A percentile compares a stretch with the other conserved stretches of the same genome.
phyloP scores from a whole-genome alignment of 2,113 vertebrate genomes.

The Trichomycterus rosablanca region DNA sequence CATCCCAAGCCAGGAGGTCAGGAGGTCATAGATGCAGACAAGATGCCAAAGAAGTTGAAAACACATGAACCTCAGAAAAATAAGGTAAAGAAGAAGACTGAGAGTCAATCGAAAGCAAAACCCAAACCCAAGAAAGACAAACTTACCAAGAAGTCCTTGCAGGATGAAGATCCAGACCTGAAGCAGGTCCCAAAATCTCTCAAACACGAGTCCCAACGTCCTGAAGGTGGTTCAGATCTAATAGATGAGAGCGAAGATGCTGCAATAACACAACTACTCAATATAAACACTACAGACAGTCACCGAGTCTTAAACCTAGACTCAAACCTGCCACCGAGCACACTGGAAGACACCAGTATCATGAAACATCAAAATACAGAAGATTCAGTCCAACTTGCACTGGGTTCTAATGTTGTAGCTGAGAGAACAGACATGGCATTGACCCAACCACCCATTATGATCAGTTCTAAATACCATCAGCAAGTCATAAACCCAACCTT shows the following conservation, averaged over 20 bases:
- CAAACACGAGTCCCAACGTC: not conserved
- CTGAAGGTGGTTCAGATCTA: conserved; percentile 7
- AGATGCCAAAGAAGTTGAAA: conserved; percentile 42
- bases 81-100: not conserved
- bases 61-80: conserved; percentile 9
- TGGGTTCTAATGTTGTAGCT: not conserved
- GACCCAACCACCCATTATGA: not conserved
- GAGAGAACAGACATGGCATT: not conserved
- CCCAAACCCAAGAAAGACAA: too few species aligned
- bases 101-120: too few species aligned
- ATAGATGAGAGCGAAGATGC: not conserved
- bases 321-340: not conserved
- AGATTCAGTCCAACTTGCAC: not conserved
- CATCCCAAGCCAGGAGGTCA: conserved; percentile 56
- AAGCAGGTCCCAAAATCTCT: not conserved
- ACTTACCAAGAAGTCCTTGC: not conserved
- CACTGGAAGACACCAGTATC: too few species aligned
- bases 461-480: not conserved
- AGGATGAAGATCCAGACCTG: not conserved
- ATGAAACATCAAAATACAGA: not conserved
- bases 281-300: not conserved
- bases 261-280: not conserved
- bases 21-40: conserved; percentile 41
- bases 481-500: not conserved
- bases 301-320: not conserved